Percentiles rank a stretch among this genome's conserved stretches.
Evolutionary conservation across 1,140 invertebrate species (phyloP).

Genomic region (Chironomus tepperi): DNA sequence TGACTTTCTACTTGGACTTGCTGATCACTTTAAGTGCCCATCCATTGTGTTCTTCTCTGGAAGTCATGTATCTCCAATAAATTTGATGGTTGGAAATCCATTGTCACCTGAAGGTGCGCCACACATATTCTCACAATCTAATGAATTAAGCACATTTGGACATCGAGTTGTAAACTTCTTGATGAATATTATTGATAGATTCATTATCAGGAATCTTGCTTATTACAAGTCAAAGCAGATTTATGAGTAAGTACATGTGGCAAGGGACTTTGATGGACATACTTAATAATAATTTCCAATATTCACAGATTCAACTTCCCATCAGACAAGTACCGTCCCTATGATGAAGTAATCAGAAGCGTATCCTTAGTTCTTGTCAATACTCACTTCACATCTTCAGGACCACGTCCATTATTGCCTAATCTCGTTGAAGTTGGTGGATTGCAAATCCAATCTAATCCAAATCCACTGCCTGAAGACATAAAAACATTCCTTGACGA

Average conservation of each 20-base stretch:
- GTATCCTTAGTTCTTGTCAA: constrained; percentile 42
- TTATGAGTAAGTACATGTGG: no score
- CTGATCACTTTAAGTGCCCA: no score
- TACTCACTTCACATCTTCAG: constrained; percentile 41
- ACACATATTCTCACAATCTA: no score
- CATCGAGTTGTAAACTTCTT: not conserved
- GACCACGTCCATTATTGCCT: constrained; percentile 39
- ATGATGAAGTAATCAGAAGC: constrained; percentile 31
- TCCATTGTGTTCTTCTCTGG: no score
- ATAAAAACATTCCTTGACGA: constrained; percentile 30
- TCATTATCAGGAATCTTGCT: not conserved
- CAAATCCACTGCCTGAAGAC: constrained; percentile 33
- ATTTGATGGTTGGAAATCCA: no score
- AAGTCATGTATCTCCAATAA: no score
- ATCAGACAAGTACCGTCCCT: not conserved
- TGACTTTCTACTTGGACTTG: no score
- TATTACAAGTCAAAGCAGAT: not conserved
- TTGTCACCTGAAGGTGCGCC: no score
- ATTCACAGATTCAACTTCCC: not conserved
- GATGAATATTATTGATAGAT: not conserved
- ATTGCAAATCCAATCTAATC: constrained; percentile 33
- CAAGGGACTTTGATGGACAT: no score
- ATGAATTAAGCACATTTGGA: not conserved
- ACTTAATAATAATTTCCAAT: not conserved
- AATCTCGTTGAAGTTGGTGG: constrained; percentile 45